Evolutionary conservation across 2,888 invertebrate genomes (phyloP), one percentile per base, ranked within the genome.

Genomic region (Drosophila anomelani): DNA sequence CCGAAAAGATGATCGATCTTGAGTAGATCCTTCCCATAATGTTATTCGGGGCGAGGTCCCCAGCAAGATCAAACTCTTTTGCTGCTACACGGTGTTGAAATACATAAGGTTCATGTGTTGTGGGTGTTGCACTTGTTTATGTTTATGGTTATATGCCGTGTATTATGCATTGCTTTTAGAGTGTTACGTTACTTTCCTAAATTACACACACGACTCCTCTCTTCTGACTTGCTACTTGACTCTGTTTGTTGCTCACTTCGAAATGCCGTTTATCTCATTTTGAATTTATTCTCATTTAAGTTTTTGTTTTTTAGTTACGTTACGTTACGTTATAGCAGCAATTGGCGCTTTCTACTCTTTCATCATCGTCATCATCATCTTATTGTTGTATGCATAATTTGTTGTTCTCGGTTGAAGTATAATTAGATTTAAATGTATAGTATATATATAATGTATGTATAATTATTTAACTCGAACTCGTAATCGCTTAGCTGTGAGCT

Each of bases 391-490:
- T 75, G 75, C 67, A 77, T 78, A 76, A 60, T 70, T 74, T 77
- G 51, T 67, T 77, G 57, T 71, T 75, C 67, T 76, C 61, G 60
- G 63, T 73, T 80, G 78, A 76, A 79, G 73, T 84, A 78, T 85
- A 75, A 77, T 85, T 87, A 84, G 61, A 69, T 76, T 85, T 88
- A 76, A 75, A 73, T 82, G 75, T 85, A 79, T 83, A 79, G 69
- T 83, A 69, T 86, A 75, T 84, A 76, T 86, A 84, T 81, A 80
- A 77, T 86, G 76, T 88, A 83, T 88, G 79, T 86, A 86, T 82
- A 85, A 80, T 85, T 87, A 85, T 84, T 85, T 85, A 86, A 81
- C 88, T 80, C 81, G 80, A 88, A 85, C 84, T 85, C 83, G 79
- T 76, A 67, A 81, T 78, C 85, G 79, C 80, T 73, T 66, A 64